Evolutionary conservation across 2,113 vertebrate genomes (phyloP).

Genomic region (Cavia aperea): DNA sequence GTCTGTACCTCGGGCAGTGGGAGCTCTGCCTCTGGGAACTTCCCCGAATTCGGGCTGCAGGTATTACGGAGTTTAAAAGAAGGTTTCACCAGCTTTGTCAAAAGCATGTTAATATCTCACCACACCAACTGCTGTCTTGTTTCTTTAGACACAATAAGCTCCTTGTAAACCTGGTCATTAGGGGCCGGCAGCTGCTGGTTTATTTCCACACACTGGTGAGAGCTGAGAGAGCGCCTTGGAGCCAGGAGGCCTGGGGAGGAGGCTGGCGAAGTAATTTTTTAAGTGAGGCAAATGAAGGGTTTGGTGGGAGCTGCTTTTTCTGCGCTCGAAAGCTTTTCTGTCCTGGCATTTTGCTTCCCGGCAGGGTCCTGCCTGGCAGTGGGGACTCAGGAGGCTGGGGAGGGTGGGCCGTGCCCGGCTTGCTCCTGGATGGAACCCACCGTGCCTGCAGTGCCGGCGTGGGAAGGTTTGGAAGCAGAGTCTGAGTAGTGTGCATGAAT

Average conservation of each 20-base stretch:
- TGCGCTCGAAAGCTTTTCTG: slow-evolving; percentile 2
- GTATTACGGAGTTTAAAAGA: slow-evolving; percentile 58
- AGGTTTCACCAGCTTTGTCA: slow-evolving; percentile 52
- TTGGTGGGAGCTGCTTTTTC: slow-evolving; percentile 38
- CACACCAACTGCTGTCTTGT: slow-evolving; percentile 56
- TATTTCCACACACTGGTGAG: slow-evolving; percentile 39
- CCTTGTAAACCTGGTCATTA: slow-evolving; percentile 66
- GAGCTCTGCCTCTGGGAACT: not conserved
- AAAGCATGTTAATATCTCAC: slow-evolving; percentile 61
- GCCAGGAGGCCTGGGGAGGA: not conserved
- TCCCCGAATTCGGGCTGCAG: slow-evolving; percentile 34
- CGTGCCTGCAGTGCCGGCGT: too few species aligned
- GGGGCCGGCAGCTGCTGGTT: slow-evolving; percentile 47
- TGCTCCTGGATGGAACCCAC: not conserved
- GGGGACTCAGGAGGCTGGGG: not conserved
- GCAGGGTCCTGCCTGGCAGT: slow-evolving; percentile 4
- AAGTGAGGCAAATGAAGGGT: slow-evolving; percentile 67
- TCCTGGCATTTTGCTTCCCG: not conserved
- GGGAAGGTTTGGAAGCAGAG: not conserved
- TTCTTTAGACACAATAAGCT: slow-evolving; percentile 63
- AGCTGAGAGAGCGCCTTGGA: not conserved
- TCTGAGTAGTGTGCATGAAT: not conserved
- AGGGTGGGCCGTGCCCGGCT: not conserved
- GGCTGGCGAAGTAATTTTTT: slow-evolving; percentile 55
- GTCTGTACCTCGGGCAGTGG: not conserved